Base-by-base conservation (phyloP, 2,113 vertebrate species). In the Dromiciops gliroides region DNA sequence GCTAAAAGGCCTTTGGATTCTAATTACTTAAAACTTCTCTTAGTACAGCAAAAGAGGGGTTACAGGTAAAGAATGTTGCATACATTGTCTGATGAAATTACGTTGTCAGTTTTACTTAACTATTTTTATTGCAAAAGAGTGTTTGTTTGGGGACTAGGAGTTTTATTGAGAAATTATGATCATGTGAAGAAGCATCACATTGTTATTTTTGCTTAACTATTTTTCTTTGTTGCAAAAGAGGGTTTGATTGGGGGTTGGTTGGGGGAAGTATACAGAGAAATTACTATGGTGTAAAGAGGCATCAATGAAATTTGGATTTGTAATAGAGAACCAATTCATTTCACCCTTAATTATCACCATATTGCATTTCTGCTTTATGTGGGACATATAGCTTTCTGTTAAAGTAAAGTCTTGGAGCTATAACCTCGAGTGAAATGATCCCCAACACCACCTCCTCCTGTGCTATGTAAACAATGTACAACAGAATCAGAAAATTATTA, bases 331-430 rank as follows among this genome's bases (percentile, higher is more conserved):
- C 11, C 25, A 93, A 94, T 37, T 37, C 51, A 91, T 91, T 95
- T 97, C 90, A 91, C 44, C 75, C 22, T 83, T 91, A 49, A 60
- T 56, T 93, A 92, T 83, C 92, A 19, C 44, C 44, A 91, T 3
- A 48, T 48, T n/a, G 14, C 7, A 51, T 11, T 91, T 31, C 19
- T 11, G 31, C 8, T 44, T 48, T 88, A 89, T 92, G 51, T 24
- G 48, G 95, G 48, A 25, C 26, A 67, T 4, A 44, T 94, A 23
- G 50, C 12, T 50, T 96, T 97, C 90, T 47, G 24, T n/a, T 23
- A 14, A 83, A 53, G n/a, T 67, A 12, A 31, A 22, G 24, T 60
- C 48, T 95, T 23, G 49, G 49, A 67, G 26, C 90, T 60, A 5
- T 31, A 53, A 26, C 92, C 19, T 0, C 44, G 75, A 94, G 90